Evolutionary conservation across 2,113 vertebrate species (phyloP).

Genomic region (Eulacestoma nigropectus): DNA sequence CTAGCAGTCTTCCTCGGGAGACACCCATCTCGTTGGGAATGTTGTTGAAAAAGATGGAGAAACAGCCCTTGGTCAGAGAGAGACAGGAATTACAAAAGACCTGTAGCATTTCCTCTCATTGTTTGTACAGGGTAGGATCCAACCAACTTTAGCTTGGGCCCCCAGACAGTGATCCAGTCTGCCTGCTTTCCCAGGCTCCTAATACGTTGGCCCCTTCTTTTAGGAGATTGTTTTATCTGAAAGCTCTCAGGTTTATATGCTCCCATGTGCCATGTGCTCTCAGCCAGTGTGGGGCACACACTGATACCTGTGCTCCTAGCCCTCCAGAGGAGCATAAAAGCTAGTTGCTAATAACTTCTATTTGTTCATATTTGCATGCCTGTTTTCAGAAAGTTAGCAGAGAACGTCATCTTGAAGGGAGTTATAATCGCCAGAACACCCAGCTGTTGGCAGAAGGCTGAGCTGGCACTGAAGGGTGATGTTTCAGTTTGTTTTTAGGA

Average conservation of each 20-base stretch:
- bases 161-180: not conserved
- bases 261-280: not conserved
- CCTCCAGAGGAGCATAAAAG: not conserved
- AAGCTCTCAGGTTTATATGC: not conserved
- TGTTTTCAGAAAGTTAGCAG: not conserved
- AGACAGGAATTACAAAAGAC: not conserved
- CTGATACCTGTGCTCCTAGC: not conserved
- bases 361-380: not conserved
- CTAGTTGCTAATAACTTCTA: not conserved
- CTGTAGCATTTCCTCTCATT: not conserved
- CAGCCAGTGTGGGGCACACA: not conserved
- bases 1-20: not conserved
- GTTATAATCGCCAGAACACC: slow-evolving; percentile 5
- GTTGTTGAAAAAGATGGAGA: not conserved
- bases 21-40: not conserved
- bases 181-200: not conserved
- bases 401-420: not conserved
- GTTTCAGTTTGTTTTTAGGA: not conserved
- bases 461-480: not conserved
- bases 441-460: not conserved
- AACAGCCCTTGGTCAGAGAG: not conserved
- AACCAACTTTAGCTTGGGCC: not conserved
- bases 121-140: not conserved
- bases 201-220: not conserved
- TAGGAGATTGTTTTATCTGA: not conserved